These are phyloP conservation scores for Caenorhabditis afra DNA, from an alignment of 2,888 invertebrate genomes.

Conservation along the genomic window DNA sequence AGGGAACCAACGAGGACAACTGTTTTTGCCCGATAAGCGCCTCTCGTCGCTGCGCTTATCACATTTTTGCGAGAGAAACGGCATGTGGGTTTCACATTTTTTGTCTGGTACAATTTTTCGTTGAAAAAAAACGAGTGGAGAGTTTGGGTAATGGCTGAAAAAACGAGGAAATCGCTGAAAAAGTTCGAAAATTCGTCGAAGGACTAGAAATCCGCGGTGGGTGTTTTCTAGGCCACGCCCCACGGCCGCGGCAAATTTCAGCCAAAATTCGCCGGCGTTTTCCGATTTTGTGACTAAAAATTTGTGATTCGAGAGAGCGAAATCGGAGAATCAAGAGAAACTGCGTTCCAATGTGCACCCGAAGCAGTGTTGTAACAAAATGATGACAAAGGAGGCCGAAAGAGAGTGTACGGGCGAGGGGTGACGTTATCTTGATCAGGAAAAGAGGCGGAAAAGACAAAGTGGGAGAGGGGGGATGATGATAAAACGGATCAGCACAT, in stretches of 20 bases:
- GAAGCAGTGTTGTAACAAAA: slow-evolving; percentile 37
- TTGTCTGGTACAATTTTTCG: too few species aligned
- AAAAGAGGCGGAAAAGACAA: too few species aligned
- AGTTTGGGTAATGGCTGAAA: too few species aligned
- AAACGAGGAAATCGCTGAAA: background rate
- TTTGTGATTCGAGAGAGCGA: background rate
- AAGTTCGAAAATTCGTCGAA: background rate
- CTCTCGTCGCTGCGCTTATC: too few species aligned
- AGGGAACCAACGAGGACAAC: too few species aligned
- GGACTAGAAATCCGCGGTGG: background rate
- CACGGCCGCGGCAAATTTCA: background rate
- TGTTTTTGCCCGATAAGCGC: too few species aligned
- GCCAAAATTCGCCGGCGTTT: background rate
- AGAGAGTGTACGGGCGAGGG: too few species aligned
- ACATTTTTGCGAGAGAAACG: too few species aligned
- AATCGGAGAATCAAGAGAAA: background rate
- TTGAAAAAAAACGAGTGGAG: too few species aligned
- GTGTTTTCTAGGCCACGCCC: background rate
- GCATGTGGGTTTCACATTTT: too few species aligned
- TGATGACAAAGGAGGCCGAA: slow-evolving; percentile 32
- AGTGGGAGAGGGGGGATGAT: too few species aligned
- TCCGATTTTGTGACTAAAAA: background rate
- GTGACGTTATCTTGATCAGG: too few species aligned
- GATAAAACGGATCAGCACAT: background rate
- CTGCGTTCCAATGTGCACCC: slow-evolving; percentile 6